phyloP scores from a whole-genome alignment of 23 tunicate genomes.

The Clavelina lepadiformis region DNA sequence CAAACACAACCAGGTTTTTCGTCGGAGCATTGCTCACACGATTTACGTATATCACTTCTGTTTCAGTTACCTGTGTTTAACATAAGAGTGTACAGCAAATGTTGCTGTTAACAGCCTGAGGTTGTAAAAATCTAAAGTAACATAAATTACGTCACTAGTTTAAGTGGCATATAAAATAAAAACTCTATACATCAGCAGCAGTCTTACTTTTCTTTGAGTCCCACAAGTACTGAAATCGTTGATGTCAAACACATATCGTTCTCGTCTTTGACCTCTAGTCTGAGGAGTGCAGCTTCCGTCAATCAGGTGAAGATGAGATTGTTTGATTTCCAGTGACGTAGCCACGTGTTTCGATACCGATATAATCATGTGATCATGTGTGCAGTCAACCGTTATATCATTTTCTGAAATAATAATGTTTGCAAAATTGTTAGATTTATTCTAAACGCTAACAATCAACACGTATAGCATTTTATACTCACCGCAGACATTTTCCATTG shows the following conservation, averaged over 20 bases:
- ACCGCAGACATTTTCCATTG: constrained; percentile 28
- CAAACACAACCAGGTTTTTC: not conserved
- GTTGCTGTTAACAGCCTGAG: too few species aligned
- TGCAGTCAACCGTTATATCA: constrained; percentile 42
- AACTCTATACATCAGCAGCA: not conserved
- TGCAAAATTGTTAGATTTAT: not conserved
- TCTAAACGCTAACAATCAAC: not conserved
- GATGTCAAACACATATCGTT: constrained; percentile 22
- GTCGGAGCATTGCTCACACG: constrained; percentile 13
- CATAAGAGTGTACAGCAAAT: too few species aligned
- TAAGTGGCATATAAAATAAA: too few species aligned
- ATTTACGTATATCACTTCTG: constrained; percentile 24
- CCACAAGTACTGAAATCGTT: constrained; percentile 28
- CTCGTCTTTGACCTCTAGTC: constrained; percentile 23
- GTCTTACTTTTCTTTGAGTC: constrained; percentile 16
- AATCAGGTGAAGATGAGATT: constrained; percentile 14
- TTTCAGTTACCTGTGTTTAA: constrained; percentile 12
- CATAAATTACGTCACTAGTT: too few species aligned
- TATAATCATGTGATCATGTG: constrained; percentile 30
- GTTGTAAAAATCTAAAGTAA: too few species aligned
- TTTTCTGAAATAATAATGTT: not conserved
- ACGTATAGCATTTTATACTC: not conserved
- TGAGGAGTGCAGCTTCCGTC: constrained; percentile 20
- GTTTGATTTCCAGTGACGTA: not conserved
- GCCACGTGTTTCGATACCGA: constrained; percentile 2